Conservation (phyloP, 53 echinoderm and acorn worm species). For the Holothuria scabra region DNA sequence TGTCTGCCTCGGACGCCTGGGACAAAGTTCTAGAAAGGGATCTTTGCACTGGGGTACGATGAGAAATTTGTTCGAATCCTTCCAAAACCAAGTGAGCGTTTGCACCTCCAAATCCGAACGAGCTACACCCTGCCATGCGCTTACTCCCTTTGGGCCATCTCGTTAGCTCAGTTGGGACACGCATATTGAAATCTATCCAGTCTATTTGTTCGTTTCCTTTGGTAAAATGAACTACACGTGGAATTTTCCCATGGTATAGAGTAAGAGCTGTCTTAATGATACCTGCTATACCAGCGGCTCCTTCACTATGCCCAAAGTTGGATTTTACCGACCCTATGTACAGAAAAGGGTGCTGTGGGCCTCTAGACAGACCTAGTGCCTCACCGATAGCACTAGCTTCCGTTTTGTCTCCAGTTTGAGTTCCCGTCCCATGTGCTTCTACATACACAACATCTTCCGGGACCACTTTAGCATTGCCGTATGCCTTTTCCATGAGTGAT, state of each 20-base stretch:
- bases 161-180: conserved; percentile 84
- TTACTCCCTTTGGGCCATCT: conserved; percentile 89
- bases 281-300: conserved; percentile 89
- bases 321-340: conserved; percentile 97
- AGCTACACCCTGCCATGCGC: conserved; percentile 84
- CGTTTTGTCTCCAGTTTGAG: conserved; percentile 91
- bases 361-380: conserved; percentile 73
- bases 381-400: conserved; percentile 96
- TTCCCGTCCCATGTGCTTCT: conserved; percentile 96
- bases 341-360: conserved; percentile 78
- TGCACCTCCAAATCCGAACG: conserved; percentile 97
- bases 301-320: conserved; percentile 94
- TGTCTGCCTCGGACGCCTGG: conserved; percentile 60
- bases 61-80: conserved; percentile 66
- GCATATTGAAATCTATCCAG: conserved; percentile 80
- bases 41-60: conserved; percentile 11
- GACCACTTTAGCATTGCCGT: conserved; percentile 60
- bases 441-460: conserved; percentile 79
- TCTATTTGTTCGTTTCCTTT: conserved; percentile 90
- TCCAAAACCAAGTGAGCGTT: conserved; percentile 94
- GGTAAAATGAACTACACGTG: conserved; percentile 92
- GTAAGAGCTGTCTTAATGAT: conserved; percentile 89
- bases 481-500: conserved; percentile 72
- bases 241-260: conserved; percentile 83
- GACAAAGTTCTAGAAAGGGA: conserved; percentile 27